A percentile compares a stretch with the other conserved stretches of the same genome.
phyloP scores from a whole-genome alignment of 2,797 vertebrate species.

The Vespertilio murinus region DNA sequence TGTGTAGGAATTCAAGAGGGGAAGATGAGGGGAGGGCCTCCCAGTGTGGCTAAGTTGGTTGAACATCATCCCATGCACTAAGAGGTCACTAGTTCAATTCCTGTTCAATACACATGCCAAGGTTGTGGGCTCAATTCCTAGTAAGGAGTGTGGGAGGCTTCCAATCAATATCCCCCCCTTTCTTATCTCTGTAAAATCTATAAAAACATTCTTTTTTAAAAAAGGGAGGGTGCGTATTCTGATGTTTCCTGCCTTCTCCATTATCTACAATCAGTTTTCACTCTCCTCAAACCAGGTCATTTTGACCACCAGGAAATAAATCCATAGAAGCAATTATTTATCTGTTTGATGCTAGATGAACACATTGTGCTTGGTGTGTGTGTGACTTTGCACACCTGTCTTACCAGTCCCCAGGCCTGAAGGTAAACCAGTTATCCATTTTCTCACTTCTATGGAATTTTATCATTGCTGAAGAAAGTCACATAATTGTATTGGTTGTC shows the following conservation, averaged over 20 bases:
- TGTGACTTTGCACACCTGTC: not conserved
- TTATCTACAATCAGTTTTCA: not conserved
- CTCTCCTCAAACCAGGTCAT: not conserved
- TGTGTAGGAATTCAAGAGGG: not conserved
- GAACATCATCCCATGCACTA: not conserved
- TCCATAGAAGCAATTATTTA: not conserved
- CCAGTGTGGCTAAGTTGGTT: not conserved
- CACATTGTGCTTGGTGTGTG: not conserved
- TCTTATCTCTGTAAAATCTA: not conserved
- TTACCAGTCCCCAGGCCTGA: not conserved
- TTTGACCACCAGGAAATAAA: not conserved
- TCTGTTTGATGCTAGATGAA: not conserved
- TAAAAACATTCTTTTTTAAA: not conserved
- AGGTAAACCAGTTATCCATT: not conserved
- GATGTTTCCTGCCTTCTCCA: not conserved
- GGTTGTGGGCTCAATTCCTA: not conserved
- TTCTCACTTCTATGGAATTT: not conserved
- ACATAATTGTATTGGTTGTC: not conserved
- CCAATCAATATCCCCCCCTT: not conserved
- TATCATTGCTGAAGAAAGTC: not conserved
- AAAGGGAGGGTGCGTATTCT: not conserved
- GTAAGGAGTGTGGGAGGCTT: not conserved
- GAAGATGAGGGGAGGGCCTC: not conserved
- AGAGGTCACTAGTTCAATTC: not conserved
- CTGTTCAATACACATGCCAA: not conserved